phyloP scores from a whole-genome alignment of 2,888 invertebrate genomes.

The Pantelozetes paolii region DNA sequence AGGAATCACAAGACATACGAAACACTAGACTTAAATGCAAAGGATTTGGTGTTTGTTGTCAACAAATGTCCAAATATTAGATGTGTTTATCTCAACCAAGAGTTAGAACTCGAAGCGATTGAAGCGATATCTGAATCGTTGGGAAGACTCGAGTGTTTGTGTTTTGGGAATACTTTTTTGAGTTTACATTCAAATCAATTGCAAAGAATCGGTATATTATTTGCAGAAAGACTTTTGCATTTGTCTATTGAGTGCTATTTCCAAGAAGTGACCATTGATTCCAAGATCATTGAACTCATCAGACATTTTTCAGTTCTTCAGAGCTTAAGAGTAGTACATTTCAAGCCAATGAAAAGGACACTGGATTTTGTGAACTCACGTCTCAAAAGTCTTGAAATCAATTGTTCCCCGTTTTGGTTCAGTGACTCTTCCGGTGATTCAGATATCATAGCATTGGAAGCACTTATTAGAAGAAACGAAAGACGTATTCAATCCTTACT shows the following conservation, averaged over 20 bases:
- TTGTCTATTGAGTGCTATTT: neutral
- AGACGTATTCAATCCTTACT: neutral
- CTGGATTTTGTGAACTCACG: neutral
- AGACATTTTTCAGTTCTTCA: neutral
- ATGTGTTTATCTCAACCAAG: neutral
- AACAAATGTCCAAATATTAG: constrained; percentile 5
- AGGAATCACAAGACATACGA: neutral
- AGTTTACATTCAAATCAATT: neutral
- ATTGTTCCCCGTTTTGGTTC: neutral
- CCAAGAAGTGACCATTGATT: neutral
- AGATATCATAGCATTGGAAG: neutral
- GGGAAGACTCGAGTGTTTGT: neutral
- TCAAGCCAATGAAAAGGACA: neutral
- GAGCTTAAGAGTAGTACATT: neutral
- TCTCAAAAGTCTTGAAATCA: neutral
- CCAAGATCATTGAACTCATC: neutral
- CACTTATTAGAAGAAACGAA: neutral
- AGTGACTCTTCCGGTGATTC: neutral
- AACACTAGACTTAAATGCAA: neutral
- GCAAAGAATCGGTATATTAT: neutral
- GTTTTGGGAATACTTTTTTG: neutral
- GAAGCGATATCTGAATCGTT: neutral
- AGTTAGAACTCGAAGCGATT: neutral
- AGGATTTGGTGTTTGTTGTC: neutral
- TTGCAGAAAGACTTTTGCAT: neutral